phyloP scores from a whole-genome alignment of 1,140 invertebrate species.

The Micrasema longulum region DNA sequence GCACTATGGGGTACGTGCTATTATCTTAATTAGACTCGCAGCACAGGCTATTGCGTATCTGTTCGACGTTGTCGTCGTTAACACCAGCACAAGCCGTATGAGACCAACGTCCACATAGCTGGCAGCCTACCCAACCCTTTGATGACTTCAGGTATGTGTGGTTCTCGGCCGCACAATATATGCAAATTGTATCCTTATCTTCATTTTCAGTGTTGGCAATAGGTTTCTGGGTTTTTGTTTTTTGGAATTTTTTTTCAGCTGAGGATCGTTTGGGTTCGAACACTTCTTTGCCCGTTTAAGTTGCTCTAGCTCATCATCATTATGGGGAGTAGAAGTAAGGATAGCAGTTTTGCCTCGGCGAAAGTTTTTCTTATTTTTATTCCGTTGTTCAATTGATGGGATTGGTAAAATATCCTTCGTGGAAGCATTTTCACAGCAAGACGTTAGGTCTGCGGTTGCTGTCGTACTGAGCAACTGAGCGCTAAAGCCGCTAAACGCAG shows the following conservation, averaged over 20 bases:
- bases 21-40: conserved; percentile 49
- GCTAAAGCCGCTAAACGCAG: no score
- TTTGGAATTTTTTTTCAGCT: conserved; percentile 30
- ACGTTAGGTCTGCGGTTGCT: conserved; percentile 46
- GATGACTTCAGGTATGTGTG: conserved; percentile 56
- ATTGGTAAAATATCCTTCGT: conserved; percentile 54
- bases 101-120: conserved; percentile 57
- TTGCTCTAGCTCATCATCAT: conserved; percentile 56
- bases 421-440: conserved; percentile 53
- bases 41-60: conserved; percentile 56
- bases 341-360: conserved; percentile 57
- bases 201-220: neutral
- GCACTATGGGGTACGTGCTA: conserved; percentile 22
- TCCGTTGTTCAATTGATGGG: conserved; percentile 33
- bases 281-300: conserved; percentile 48
- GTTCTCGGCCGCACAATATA: conserved; percentile 55
- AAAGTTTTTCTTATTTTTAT: conserved; percentile 54
- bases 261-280: conserved; percentile 40
- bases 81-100: conserved; percentile 58
- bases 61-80: conserved; percentile 54
- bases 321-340: conserved; percentile 56
- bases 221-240: conserved; percentile 11
- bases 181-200: conserved; percentile 56
- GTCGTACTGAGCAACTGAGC: neutral
- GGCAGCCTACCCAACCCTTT: conserved; percentile 57